Percentiles rank a stretch among this genome's conserved stretches.
Conservation (phyloP, 2,113 vertebrate species). For the Smithornis capensis region DNA sequence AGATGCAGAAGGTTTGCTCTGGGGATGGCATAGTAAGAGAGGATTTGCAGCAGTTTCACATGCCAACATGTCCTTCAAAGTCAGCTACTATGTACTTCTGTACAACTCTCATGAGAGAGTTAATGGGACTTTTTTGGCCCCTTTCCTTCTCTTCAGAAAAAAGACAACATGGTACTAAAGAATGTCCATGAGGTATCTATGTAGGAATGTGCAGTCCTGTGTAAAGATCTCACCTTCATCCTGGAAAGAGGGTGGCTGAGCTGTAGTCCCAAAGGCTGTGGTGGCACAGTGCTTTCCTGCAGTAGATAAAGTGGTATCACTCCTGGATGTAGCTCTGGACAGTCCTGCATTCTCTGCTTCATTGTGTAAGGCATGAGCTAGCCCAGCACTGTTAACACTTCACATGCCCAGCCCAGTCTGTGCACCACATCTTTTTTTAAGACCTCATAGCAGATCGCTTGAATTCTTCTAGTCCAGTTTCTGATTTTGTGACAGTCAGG, state of each 20-base stretch:
- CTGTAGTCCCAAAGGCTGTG: neutral
- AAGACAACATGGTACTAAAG: neutral
- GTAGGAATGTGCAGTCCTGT: neutral
- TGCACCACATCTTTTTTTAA: neutral
- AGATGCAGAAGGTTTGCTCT: neutral
- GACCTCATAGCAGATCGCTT: neutral
- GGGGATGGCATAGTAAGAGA: neutral
- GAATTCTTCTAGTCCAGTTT: neutral
- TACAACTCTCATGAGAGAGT: neutral
- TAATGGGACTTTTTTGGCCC: neutral
- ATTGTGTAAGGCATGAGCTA: neutral
- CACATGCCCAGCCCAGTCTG: neutral
- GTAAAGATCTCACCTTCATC: neutral
- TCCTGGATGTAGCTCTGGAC: neutral
- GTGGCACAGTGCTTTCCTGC: neutral
- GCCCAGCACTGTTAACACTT: neutral
- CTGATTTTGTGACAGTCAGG: neutral
- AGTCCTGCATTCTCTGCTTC: neutral
- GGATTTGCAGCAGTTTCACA: neutral
- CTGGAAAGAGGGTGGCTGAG: neutral
- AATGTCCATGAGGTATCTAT: neutral
- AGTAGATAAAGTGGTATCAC: neutral
- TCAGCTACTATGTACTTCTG: neutral
- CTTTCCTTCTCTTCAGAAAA: neutral
- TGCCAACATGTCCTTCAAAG: neutral